Evolutionary conservation across 2,797 vertebrate genomes (phyloP).

Genomic region (Tragopan temminckii): DNA sequence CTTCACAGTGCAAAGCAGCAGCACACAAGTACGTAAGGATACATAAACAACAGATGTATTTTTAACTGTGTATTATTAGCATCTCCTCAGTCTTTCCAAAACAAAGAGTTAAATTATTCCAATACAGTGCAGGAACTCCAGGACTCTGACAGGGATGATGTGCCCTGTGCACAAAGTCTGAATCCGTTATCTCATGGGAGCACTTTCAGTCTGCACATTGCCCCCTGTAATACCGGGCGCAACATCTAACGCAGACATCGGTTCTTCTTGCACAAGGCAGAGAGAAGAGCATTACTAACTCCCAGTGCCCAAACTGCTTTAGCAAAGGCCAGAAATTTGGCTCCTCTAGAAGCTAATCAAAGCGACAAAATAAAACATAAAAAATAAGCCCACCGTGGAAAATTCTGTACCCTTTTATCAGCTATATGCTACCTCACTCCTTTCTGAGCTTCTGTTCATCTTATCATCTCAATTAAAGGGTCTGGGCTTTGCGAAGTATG

Average conservation of each 20-base stretch:
- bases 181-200: background rate
- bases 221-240: background rate
- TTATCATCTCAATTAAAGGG: background rate
- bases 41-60: background rate
- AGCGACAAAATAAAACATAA: background rate
- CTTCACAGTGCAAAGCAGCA: background rate
- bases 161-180: background rate
- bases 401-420: background rate
- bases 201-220: accelerated
- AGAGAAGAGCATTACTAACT: background rate
- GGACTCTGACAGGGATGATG: background rate
- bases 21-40: background rate
- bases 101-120: background rate
- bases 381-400: background rate
- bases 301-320: background rate
- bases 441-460: background rate
- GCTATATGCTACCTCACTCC: accelerated
- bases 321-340: background rate
- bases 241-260: background rate
- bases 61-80: background rate
- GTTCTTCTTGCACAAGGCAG: background rate
- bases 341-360: background rate
- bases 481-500: background rate
- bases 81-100: background rate
- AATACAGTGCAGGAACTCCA: background rate